Evolutionary conservation across 2,888 invertebrate genomes (phyloP).

Genomic region (Arge pagana): DNA sequence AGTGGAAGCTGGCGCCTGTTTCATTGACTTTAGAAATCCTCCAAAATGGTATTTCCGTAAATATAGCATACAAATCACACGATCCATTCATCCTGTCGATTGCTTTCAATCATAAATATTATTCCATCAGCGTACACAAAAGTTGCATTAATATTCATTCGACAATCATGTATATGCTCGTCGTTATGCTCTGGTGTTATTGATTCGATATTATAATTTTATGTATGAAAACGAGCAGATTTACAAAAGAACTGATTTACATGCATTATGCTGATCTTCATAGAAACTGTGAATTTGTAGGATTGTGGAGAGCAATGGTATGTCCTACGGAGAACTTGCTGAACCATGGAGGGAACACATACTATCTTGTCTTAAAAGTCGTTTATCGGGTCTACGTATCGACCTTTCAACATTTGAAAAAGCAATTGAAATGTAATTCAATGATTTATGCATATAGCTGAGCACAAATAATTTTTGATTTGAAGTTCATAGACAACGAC

Average conservation of each 20-base stretch:
- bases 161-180: no score
- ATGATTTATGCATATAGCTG: slow-evolving; percentile 21
- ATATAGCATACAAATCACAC: no score
- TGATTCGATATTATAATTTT: no score
- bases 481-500: neutral
- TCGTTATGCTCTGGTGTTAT: no score
- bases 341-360: slow-evolving; percentile 79
- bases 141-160: no score
- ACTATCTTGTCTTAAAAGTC: slow-evolving; percentile 68
- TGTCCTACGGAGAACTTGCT: slow-evolving; percentile 67
- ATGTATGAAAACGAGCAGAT: no score
- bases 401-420: slow-evolving; percentile 70
- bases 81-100: slow-evolving; percentile 5
- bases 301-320: slow-evolving; percentile 68
- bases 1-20: slow-evolving; percentile 80
- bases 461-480: neutral
- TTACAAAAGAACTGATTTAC: no score
- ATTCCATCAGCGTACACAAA: neutral
- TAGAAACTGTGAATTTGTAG: slow-evolving; percentile 33
- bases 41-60: slow-evolving; percentile 80
- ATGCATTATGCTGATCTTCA: no score
- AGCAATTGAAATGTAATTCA: slow-evolving; percentile 77
- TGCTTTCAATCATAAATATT: neutral
- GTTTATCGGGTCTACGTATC: slow-evolving; percentile 60
- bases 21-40: slow-evolving; percentile 71